A percentile compares a stretch with the other conserved stretches of the same genome.
These are phyloP conservation scores for Belonocnema kinseyi DNA, from an alignment of 1,140 invertebrate genomes.

Conservation along the genomic window DNA sequence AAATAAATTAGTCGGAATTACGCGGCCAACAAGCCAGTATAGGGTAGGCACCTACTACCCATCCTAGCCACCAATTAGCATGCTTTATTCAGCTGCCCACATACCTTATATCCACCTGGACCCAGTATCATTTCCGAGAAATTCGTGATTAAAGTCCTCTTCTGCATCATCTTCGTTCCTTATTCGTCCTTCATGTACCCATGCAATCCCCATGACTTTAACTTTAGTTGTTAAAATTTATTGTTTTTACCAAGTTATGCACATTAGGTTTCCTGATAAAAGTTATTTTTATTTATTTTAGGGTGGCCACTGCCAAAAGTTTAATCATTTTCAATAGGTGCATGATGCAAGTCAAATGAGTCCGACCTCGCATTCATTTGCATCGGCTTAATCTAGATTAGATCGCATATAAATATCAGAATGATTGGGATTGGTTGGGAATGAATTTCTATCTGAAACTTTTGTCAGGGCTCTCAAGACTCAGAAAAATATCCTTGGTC, in stretches of 20 bases:
- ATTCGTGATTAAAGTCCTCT: slow-evolving; percentile 35
- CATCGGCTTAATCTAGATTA: no score
- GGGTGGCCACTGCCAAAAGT: no score
- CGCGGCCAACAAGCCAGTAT: slow-evolving; percentile 47
- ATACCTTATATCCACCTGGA: slow-evolving; percentile 39
- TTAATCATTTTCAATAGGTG: no score
- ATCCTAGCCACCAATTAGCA: slow-evolving; percentile 60
- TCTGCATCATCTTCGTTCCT: slow-evolving; percentile 2
- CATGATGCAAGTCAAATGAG: no score
- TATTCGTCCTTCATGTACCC: not conserved
- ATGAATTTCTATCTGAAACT: no score
- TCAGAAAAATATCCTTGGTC: no score
- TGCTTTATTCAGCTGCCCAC: slow-evolving; percentile 51
- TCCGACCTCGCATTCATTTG: no score
- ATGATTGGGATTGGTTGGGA: no score
- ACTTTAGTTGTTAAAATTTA: not conserved
- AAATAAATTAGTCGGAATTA: slow-evolving; percentile 68
- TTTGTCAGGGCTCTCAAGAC: no score
- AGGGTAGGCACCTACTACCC: slow-evolving; percentile 42
- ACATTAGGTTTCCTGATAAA: not conserved
- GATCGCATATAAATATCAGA: no score
- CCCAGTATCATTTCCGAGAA: slow-evolving; percentile 46
- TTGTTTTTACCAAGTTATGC: not conserved
- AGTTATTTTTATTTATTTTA: no score
- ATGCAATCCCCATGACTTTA: not conserved